These are phyloP conservation scores for Margaritifera margaritifera DNA, from an alignment of 2,888 invertebrate species.

Conservation along the genomic window DNA sequence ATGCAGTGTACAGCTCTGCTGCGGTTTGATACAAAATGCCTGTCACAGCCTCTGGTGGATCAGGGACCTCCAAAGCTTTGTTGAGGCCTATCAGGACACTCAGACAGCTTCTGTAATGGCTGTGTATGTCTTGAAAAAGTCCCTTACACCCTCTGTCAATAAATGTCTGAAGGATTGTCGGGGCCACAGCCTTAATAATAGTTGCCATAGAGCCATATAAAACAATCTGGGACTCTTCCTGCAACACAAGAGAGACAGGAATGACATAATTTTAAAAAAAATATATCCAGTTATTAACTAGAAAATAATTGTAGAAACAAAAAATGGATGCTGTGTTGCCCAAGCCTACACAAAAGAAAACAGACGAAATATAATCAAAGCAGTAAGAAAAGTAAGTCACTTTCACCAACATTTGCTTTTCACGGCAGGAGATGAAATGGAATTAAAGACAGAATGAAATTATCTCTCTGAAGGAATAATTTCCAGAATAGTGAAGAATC, in stretches of 20 bases:
- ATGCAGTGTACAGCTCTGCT: conserved; percentile 37
- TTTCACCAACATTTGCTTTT: too few relatives aligned
- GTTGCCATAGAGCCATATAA: conserved; percentile 40
- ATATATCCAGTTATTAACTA: too few relatives aligned
- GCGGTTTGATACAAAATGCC: conserved; percentile 45
- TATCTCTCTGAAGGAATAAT: too few relatives aligned
- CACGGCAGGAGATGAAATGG: too few relatives aligned
- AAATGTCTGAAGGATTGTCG: conserved; percentile 44
- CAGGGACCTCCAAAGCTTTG: conserved; percentile 54
- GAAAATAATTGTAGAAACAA: too few relatives aligned
- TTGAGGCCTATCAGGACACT: conserved; percentile 51
- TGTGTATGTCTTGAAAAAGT: conserved; percentile 17
- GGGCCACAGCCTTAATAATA: conserved; percentile 39
- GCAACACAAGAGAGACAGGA: conserved; percentile 4
- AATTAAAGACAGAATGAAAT: too few relatives aligned
- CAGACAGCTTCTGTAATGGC: conserved; percentile 8
- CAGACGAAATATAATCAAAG: too few relatives aligned
- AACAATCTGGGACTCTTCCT: conserved; percentile 35
- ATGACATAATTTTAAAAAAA: too few relatives aligned
- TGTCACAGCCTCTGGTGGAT: conserved; percentile 63
- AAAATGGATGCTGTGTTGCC: too few relatives aligned
- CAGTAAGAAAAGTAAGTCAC: too few relatives aligned
- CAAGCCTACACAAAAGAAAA: too few relatives aligned
- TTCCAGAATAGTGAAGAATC: too few relatives aligned
- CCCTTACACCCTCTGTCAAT: conserved; percentile 36